Evolutionary conservation across 2,797 vertebrate species (phyloP).

Genomic region (Siniperca undulata): DNA sequence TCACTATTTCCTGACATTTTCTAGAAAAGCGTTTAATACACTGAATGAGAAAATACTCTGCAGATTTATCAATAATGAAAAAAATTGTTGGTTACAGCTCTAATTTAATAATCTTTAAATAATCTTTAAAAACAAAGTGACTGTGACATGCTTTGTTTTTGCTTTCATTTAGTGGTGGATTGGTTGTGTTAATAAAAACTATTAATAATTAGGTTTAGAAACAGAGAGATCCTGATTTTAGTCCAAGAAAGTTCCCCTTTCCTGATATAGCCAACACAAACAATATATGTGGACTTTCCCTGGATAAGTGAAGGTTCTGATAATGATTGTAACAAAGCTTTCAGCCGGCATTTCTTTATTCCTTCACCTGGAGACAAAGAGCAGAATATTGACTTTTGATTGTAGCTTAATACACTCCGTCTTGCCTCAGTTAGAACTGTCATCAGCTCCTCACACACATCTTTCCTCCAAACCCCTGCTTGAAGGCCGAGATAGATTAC

Average conservation of each 20-base stretch:
- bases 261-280: background rate
- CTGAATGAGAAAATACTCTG: background rate
- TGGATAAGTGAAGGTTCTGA: background rate
- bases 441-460: conserved; percentile 32
- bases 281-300: background rate
- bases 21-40: background rate
- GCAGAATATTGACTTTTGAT: conserved; percentile 39
- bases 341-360: background rate
- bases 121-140: no score
- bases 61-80: background rate
- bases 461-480: conserved; percentile 32
- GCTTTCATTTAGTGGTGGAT: background rate
- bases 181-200: background rate
- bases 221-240: background rate
- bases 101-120: no score
- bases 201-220: background rate
- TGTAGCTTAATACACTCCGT: conserved; percentile 40
- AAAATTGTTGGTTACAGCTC: background rate
- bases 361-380: conserved; percentile 25
- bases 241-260: background rate
- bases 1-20: background rate
- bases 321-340: background rate
- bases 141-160: background rate
- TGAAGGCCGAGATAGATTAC: conserved; percentile 55
- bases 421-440: conserved; percentile 34